Conservation (phyloP, 1,140 invertebrate species). For the Metaphire vulgaris region DNA sequence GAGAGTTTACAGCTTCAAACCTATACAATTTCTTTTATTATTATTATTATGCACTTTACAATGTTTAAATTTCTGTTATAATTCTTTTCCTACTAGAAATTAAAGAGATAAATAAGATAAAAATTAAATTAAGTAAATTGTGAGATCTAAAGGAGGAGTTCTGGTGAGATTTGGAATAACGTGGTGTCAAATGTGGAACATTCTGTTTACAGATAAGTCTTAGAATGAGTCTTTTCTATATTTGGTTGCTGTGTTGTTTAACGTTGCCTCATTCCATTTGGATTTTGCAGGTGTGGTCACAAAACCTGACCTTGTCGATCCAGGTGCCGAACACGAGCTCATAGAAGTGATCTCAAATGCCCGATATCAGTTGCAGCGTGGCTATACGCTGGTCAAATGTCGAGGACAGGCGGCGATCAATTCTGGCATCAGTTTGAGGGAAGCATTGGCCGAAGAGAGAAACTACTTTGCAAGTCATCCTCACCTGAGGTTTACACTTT, state of each 20-base stretch:
- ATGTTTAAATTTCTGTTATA: no score
- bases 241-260: no score
- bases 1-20: neutral
- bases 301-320: slow-evolving; percentile 18
- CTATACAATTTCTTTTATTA: neutral
- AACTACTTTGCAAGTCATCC: slow-evolving; percentile 5
- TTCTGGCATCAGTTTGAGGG: neutral
- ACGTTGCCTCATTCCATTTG: no score
- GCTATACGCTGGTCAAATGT: slow-evolving; percentile 12
- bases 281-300: slow-evolving; percentile 15
- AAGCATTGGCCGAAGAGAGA: slow-evolving; percentile 1
- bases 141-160: no score
- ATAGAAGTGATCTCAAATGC: slow-evolving; percentile 1
- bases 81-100: no score
- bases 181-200: no score
- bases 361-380: slow-evolving; percentile 6
- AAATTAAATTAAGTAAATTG: no score
- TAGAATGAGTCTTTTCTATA: no score
- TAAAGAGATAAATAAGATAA: no score
- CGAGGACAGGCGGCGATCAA: slow-evolving; percentile 3
- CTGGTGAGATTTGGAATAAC: no score
- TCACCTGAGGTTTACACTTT: neutral
- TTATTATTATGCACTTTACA: no score
- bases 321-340: slow-evolving; percentile 16
- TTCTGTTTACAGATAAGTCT: no score